Conservation (phyloP, 2,113 vertebrate species). For the Gallinago paraguaiae region DNA sequence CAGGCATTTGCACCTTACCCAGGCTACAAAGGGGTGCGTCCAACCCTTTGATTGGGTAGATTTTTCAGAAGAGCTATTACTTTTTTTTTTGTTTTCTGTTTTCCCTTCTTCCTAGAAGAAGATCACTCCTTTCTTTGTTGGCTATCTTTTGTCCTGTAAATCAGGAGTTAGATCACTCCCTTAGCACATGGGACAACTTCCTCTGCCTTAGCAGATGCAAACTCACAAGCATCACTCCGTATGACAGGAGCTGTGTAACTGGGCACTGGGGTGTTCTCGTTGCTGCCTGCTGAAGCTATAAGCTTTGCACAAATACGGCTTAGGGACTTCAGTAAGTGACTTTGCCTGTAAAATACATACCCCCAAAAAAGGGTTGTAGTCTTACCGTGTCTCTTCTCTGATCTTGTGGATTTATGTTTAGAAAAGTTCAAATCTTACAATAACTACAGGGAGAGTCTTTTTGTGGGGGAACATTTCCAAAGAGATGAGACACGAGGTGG, state of each 20-base stretch:
- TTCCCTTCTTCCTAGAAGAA: neutral
- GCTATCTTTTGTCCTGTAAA: neutral
- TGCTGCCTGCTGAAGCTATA: neutral
- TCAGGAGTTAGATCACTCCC: neutral
- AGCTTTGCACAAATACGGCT: accelerated
- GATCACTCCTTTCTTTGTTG: neutral
- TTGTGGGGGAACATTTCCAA: neutral
- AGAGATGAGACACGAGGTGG: neutral
- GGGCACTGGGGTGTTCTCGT: neutral
- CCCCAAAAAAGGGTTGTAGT: neutral
- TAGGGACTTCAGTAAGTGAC: neutral
- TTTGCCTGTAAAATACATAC: neutral
- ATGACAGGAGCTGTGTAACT: accelerated
- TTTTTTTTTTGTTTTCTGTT: neutral
- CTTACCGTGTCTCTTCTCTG: neutral
- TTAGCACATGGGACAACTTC: neutral
- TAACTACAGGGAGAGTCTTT: neutral
- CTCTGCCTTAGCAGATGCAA: neutral
- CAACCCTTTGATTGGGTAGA: neutral
- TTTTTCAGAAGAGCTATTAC: neutral
- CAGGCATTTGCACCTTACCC: neutral
- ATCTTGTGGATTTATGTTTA: neutral
- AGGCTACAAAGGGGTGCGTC: neutral
- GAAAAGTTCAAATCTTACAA: neutral
- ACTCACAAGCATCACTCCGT: neutral